These are phyloP conservation scores for Amphipoea oculea DNA, from an alignment of 2,888 invertebrate genomes.

Conservation along the genomic window DNA sequence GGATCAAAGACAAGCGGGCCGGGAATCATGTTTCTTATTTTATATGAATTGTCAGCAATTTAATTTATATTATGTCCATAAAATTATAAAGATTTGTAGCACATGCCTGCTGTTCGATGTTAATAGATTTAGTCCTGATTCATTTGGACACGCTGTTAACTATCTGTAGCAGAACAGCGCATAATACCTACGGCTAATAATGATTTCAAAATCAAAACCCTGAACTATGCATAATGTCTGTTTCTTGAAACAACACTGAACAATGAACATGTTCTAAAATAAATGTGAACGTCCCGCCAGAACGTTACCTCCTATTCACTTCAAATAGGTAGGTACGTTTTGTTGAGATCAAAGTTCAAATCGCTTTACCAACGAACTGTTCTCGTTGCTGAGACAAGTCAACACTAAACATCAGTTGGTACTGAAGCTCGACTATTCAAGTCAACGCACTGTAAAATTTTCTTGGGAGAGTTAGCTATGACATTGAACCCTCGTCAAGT, in stretches of 20 bases:
- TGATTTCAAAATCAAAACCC: slow-evolving; percentile 19
- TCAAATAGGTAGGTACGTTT: slow-evolving; percentile 66
- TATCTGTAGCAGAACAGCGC: neutral
- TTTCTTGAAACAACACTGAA: slow-evolving; percentile 40
- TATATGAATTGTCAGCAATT: neutral
- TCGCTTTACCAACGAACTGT: slow-evolving; percentile 60
- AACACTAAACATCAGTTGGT: slow-evolving; percentile 59
- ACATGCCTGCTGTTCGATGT: neutral
- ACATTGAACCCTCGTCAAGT: slow-evolving; percentile 76
- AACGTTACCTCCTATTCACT: slow-evolving; percentile 62
- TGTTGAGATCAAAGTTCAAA: slow-evolving; percentile 71
- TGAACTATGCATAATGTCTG: neutral
- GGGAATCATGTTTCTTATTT: slow-evolving; percentile 21
- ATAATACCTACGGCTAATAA: neutral
- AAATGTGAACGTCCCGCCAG: slow-evolving; percentile 58
- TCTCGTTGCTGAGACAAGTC: slow-evolving; percentile 61
- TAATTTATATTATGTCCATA: slow-evolving; percentile 5
- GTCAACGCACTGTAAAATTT: slow-evolving; percentile 77
- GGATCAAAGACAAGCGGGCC: slow-evolving; percentile 35
- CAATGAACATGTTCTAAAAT: slow-evolving; percentile 39
- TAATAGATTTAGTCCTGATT: neutral
- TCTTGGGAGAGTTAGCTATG: slow-evolving; percentile 66
- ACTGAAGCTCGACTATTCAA: slow-evolving; percentile 60
- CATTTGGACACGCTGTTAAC: neutral
- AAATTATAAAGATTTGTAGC: slow-evolving; percentile 5